Evolutionary conservation across 1,140 invertebrate species (phyloP), one percentile per base, ranked within the genome.

Genomic region (Diorhabda carinulata): DNA sequence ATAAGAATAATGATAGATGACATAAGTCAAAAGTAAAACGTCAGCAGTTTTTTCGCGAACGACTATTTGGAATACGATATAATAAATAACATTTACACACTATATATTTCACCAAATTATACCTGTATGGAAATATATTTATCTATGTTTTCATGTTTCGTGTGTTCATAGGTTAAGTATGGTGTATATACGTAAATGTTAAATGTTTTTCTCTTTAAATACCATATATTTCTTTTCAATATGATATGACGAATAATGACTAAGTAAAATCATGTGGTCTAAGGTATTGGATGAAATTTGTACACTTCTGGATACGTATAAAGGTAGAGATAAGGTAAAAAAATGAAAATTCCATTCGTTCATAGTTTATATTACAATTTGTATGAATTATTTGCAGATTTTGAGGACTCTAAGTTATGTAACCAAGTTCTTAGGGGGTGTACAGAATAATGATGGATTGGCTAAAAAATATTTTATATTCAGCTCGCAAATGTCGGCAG

Each of bases 401-500:
- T 83, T 93, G 57, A 84, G 89, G 76, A 85, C 87, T 47, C 79
- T 90, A 43, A 89, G 89, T 61, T 93, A 92, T 75, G 82, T 82
- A 43, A 82, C 87, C 43, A 88, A 89, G 76, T 80, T 89, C 47
- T 80, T 84, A 43, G 85, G 87, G 7, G 85, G 86, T 44, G 76
- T 87, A 52, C 79, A 84, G 68, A 79, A 82, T 3, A 85, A 88
- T 66, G 76, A 86, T 8, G 79, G 83, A 41, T 78, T 82, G 45
- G 82, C 86, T 3, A 81, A 83, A 43, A 87, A 87, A 69, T 85
- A 90, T 25, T 81, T 83, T 61, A 84, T 78, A 44, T 83, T 92
- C 72, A 85, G 88, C 70, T 87, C 85, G 5, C 85, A 89, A 75
- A 84, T 93, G 74, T 89, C 89, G 57, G 85, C 81, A 5, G 88